A percentile compares a stretch with the other conserved stretches of the same genome.
Evolutionary conservation across 2,888 invertebrate species (phyloP).

Genomic region (Acholoe squamosa): DNA sequence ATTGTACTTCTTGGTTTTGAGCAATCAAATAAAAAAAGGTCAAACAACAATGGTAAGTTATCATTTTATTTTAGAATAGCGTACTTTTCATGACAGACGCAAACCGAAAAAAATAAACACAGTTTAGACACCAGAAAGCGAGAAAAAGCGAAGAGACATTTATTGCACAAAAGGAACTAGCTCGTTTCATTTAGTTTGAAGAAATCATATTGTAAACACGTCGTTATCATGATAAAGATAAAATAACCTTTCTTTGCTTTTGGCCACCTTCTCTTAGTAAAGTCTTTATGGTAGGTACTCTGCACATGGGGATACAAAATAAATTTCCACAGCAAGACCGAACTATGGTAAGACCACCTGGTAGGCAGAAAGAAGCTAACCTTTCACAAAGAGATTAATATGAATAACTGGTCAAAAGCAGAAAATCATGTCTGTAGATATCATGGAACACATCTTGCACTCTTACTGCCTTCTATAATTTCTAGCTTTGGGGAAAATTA

Average conservation of each 20-base stretch:
- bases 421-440: slow-evolving; percentile 2
- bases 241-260: neutral
- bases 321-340: neutral
- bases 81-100: slow-evolving; percentile 24
- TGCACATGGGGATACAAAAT: neutral
- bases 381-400: neutral
- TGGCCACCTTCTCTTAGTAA: neutral
- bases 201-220: neutral
- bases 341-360: neutral
- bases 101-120: slow-evolving; percentile 22
- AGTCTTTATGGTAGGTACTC: slow-evolving; percentile 14
- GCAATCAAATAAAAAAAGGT: no score
- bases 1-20: no score
- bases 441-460: slow-evolving; percentile 9
- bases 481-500: slow-evolving; percentile 25
- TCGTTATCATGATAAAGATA: neutral
- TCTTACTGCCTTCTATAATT: slow-evolving; percentile 48
- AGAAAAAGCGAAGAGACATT: slow-evolving; percentile 36
- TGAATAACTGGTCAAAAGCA: slow-evolving; percentile 10
- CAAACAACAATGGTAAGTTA: neutral
- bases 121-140: slow-evolving; percentile 46
- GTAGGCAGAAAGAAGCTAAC: neutral
- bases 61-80: slow-evolving; percentile 4
- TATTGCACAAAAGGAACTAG: slow-evolving; percentile 51
- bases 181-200: slow-evolving; percentile 1